Conservation (phyloP, 2,113 vertebrate genomes). For the Phaethon lepturus region DNA sequence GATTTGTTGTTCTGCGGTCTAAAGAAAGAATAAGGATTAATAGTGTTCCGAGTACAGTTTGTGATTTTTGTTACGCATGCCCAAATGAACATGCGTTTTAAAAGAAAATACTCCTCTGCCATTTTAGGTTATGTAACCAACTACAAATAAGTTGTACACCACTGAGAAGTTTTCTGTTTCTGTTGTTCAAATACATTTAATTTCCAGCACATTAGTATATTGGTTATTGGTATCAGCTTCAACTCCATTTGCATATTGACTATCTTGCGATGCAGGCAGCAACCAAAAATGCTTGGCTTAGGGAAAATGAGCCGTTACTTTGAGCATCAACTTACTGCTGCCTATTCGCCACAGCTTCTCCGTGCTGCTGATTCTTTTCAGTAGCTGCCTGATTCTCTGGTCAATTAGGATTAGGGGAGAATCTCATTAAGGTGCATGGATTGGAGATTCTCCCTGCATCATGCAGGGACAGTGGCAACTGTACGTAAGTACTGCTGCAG, state of each 20-base stretch:
- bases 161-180: neutral
- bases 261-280: neutral
- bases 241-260: accelerated
- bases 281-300: neutral
- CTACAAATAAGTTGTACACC: neutral
- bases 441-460: neutral
- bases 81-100: neutral
- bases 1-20: neutral
- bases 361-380: accelerated
- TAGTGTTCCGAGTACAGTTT: neutral
- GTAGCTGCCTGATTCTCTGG: neutral
- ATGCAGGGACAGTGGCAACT: neutral
- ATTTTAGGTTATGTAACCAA: neutral
- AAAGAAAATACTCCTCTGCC: neutral
- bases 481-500: accelerated
- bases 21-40: neutral
- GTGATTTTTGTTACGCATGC: neutral
- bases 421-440: neutral
- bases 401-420: neutral
- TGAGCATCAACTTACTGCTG: neutral
- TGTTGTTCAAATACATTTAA: neutral
- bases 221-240: neutral
- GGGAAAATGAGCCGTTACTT: neutral
- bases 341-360: accelerated
- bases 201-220: neutral